Conservation (phyloP, 2,888 invertebrate genomes). For the Acleris cristana region DNA sequence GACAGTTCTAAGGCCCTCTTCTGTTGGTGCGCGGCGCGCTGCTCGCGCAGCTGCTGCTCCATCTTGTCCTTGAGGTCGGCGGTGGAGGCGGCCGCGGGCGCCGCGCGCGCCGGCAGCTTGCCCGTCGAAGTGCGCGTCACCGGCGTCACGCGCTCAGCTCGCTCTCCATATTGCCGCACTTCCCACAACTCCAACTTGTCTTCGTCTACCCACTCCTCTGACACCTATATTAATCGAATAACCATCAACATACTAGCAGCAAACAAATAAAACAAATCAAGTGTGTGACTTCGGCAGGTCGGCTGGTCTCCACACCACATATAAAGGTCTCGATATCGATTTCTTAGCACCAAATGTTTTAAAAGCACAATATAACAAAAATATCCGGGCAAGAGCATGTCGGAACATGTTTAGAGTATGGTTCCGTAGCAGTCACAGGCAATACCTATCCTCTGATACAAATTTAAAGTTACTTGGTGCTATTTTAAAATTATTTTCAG, state of each 20-base stretch:
- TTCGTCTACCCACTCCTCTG: slow-evolving; percentile 98
- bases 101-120: slow-evolving; percentile 81
- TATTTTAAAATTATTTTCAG: too few species aligned
- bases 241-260: background rate
- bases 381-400: too few species aligned
- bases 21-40: slow-evolving; percentile 94
- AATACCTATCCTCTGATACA: too few species aligned
- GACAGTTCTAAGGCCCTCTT: slow-evolving; percentile 89
- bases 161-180: slow-evolving; percentile 95
- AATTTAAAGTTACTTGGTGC: too few species aligned
- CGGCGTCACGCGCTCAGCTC: slow-evolving; percentile 88
- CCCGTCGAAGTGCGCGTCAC: slow-evolving; percentile 93
- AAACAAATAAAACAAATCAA: too few species aligned
- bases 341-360: too few species aligned
- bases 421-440: too few species aligned
- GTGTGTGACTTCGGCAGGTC: too few species aligned
- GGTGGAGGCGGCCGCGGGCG: slow-evolving; percentile 84
- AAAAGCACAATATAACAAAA: too few species aligned
- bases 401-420: too few species aligned
- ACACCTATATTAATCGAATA: slow-evolving; percentile 76
- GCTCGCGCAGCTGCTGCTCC: slow-evolving; percentile 95
- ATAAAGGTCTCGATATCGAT: too few species aligned
- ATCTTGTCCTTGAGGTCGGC: slow-evolving; percentile 94
- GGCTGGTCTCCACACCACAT: too few species aligned
- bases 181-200: slow-evolving; percentile 98